Base-by-base conservation (phyloP, 2,113 vertebrate species). In the Corythoichthys haematopterus region DNA sequence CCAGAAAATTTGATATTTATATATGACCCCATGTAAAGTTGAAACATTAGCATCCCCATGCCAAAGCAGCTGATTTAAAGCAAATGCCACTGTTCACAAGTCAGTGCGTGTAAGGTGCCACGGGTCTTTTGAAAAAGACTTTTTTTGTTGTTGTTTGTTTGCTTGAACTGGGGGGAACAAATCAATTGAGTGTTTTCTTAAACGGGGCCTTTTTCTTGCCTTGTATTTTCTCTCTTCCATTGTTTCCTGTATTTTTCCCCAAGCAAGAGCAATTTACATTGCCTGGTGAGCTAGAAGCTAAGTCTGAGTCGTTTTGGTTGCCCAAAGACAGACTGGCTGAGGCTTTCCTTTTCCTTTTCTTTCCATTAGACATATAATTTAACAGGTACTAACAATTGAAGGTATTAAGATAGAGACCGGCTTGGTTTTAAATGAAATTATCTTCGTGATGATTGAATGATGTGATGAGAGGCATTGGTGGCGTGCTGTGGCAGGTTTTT, bases 401-500 rank as follows among this genome's bases (percentile, higher is more conserved):
- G n/a, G n/a, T 62, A 33, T 45, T 20, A 46, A 20, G 40, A 13
- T 45, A 12, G 4, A 15, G 20, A 12, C 3, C 14, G 13, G 3
- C 20, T 55, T 2, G 52, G 52, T 33, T 55, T 55, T 55, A 28
- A 28, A 66, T 75, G 60, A 84, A 85, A 73, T 69, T 68, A 81
- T 64, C 59, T 65, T 73, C 85, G 70, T 51, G 2, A 40, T 50
- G 69, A 9, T 50, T 73, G 76, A 14, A 57, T 77, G 57, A 66
- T 65, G 76, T 70, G 55, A 46, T 77, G 43, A 72, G 16, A 70
- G 80, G 71, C 57, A 79, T 67, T 81, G 82, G 81, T 35, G 77
- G 83, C 90, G 86, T 90, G 89, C 85, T 83, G 80, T 90, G 81
- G 86, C 79, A 72, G 72, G 71, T 89, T 89, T 89, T 89, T 85